These are phyloP conservation scores for Halictus rubicundus DNA, from an alignment of 1,140 invertebrate genomes.

Conservation along the genomic window DNA sequence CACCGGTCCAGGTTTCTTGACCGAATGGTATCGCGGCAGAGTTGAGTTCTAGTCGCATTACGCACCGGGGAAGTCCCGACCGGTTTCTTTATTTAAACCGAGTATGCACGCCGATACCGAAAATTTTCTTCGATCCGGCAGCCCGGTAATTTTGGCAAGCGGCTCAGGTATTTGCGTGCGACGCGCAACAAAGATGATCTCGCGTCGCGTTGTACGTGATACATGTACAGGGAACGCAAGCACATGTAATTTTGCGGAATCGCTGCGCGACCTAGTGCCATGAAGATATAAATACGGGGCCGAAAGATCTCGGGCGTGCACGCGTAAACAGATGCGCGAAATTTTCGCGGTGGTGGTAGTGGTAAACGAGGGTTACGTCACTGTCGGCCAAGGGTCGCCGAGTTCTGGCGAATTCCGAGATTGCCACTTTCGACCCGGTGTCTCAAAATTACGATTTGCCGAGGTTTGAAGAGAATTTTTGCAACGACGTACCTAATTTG, in stretches of 20 bases:
- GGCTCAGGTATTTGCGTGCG: constrained; percentile 21
- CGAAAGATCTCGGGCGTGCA: neutral
- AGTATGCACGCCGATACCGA: neutral
- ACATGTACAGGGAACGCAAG: too few relatives aligned
- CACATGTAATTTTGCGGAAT: constrained; percentile 13
- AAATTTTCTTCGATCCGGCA: constrained; percentile 9
- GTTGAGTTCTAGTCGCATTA: too few relatives aligned
- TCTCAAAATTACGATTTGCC: too few relatives aligned
- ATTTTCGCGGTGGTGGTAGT: neutral
- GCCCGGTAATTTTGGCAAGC: constrained; percentile 22
- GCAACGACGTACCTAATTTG: too few relatives aligned
- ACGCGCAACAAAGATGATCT: constrained; percentile 32
- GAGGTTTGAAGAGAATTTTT: too few relatives aligned
- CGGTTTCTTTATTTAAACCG: neutral
- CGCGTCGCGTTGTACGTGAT: neutral
- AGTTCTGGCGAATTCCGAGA: neutral
- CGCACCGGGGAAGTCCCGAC: neutral
- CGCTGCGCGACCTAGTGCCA: neutral
- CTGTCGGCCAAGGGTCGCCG: constrained; percentile 1
- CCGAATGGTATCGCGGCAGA: too few relatives aligned
- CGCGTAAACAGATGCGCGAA: constrained; percentile 4
- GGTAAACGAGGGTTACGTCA: neutral
- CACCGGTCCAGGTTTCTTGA: too few relatives aligned
- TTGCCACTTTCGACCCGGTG: neutral
- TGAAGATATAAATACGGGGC: constrained; percentile 10